Evolutionary conservation across 2,888 invertebrate genomes (phyloP).

Genomic region (Sympetrum striolatum): DNA sequence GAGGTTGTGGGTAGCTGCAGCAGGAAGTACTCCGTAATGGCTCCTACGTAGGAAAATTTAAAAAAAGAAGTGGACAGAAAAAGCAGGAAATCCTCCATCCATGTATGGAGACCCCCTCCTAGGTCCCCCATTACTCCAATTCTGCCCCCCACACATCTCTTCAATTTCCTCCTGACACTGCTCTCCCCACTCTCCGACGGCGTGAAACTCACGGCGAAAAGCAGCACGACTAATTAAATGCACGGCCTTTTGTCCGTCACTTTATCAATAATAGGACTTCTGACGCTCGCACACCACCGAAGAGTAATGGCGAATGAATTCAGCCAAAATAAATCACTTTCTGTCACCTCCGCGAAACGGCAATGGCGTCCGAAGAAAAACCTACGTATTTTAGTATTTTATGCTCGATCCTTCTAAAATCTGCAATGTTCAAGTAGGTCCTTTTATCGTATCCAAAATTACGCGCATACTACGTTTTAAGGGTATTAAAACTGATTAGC

Average conservation of each 20-base stretch:
- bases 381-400: too few relatives aligned
- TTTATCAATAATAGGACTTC: too few relatives aligned
- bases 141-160: background rate
- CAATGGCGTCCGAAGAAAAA: too few relatives aligned
- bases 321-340: too few relatives aligned
- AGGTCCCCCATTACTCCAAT: conserved; percentile 18
- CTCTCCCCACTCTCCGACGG: background rate
- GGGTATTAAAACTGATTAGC: too few relatives aligned
- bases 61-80: background rate
- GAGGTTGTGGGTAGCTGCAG: background rate
- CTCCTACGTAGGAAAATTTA: background rate
- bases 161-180: conserved; percentile 22
- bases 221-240: background rate
- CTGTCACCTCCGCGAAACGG: too few relatives aligned
- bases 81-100: conserved; percentile 44
- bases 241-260: background rate
- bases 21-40: conserved; percentile 38
- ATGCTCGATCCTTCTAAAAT: too few relatives aligned
- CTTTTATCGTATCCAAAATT: too few relatives aligned
- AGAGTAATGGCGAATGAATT: background rate
- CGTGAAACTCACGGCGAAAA: background rate
- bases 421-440: too few relatives aligned
- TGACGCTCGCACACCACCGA: background rate
- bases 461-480: too few relatives aligned
- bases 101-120: conserved; percentile 21